Conservation (phyloP, 2,888 invertebrate species). For the Noctuana brunneofusca region DNA sequence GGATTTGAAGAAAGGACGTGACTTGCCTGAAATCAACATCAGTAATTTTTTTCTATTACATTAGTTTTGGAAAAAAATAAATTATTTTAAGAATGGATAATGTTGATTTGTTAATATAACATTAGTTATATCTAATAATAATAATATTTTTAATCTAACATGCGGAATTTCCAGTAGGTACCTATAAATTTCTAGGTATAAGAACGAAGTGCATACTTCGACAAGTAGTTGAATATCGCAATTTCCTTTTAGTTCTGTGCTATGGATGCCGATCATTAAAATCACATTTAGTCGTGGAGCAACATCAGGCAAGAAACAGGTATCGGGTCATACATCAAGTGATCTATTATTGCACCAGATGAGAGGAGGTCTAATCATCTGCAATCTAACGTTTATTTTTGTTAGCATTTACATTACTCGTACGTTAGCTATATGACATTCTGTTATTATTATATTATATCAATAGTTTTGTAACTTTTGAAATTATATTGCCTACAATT, state of each 20-base stretch:
- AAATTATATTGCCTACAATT: too few species aligned
- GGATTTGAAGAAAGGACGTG: too few species aligned
- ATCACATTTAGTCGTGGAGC: conserved; percentile 48
- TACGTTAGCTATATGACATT: background rate
- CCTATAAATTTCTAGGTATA: background rate
- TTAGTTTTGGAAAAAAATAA: too few species aligned
- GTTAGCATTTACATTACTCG: background rate
- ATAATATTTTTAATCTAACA: too few species aligned
- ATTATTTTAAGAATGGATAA: too few species aligned
- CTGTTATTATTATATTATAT: too few species aligned
- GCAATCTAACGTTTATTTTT: conserved; percentile 8
- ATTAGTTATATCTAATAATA: too few species aligned
- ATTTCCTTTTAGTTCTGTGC: conserved; percentile 44
- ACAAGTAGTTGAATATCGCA: conserved; percentile 6
- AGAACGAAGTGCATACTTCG: background rate
- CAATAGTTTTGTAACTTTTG: too few species aligned
- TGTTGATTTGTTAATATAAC: too few species aligned
- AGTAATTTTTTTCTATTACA: too few species aligned
- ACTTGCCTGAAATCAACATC: too few species aligned
- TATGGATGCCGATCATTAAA: conserved; percentile 50
- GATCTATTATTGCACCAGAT: conserved; percentile 35
- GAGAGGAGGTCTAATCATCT: conserved; percentile 14
- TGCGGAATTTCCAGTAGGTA: background rate
- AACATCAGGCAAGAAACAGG: conserved; percentile 35
- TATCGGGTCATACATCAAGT: conserved; percentile 35